Base-by-base conservation (phyloP, 1,140 invertebrate species). In the Bombus superbus region DNA sequence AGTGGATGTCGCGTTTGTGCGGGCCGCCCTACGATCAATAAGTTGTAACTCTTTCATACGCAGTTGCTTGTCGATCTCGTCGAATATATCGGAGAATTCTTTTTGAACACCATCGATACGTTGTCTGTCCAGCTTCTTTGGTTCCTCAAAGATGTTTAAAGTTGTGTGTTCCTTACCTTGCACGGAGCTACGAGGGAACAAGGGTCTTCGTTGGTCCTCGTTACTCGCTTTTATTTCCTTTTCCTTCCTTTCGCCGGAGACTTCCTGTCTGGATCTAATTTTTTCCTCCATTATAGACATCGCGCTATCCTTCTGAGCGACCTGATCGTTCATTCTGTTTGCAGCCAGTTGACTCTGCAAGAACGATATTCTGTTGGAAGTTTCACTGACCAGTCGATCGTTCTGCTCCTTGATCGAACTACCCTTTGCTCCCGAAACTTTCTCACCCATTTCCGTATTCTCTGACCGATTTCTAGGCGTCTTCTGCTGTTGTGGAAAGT, bases 81-180 rank as follows among this genome's bases (percentile, higher is more conserved):
- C 88, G 76, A 95, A 94, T 59, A 95, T 94, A 22, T 92, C 86
- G 1, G 89, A 92, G 79, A 95, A 95, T 66, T 94, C 93, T n/a
- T 92, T 90, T 32, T 94, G 88, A 32, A 66, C 85, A 2, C 83
- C 75, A 2, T 83, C 88, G 28, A 83, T 11, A 10, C 64, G 85
- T 64, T 69, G 79, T n/a, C 40, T 68, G 2, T 69, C 53, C 53
- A 47, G 8, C 28, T 83, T 79, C 18, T 35, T 53, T 1, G 76
- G 81, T 3, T 83, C 85, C 38, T 78, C 80, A 2, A 83, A 66
- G 11, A 81, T 72, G 38, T 25, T 62, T 18, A 44, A 77, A 11
- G 64, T 28, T 6, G 22, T 8, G 38, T 32, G 69, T 59, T 83
- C 69, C 4, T 47, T 78, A 22, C 15, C 44, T n/a, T 68, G 79